Base-by-base conservation (phyloP, 2,888 invertebrate genomes). In the Dexiosoma caninum region DNA sequence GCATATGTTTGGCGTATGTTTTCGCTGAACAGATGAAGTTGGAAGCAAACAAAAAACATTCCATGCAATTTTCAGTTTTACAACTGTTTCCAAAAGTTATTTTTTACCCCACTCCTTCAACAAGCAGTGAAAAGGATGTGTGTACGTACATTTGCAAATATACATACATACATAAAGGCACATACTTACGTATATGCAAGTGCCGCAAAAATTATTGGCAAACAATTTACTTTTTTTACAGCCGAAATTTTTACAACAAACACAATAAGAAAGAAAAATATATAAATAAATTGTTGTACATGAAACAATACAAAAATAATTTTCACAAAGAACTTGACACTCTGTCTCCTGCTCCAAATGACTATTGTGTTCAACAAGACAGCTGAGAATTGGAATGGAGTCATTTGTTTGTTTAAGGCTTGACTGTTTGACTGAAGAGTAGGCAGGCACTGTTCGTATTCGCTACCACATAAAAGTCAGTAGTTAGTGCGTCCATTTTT, bases 241-340 rank as follows among this genome's bases (percentile, higher is more conserved):
- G 37, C 44, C 46, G 51, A 57, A 64, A 70, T 49, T 62, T 76
- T 76, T 69, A 49, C 59, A 69, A 64, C 64, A 77, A 77, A 70
- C 49, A 57, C 32, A 64, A 14, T 57, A 59, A 40, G 14, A 6
- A 6, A 51, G 42, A 40, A 19, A 74, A 16, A 32, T n/a, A n/a
- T n/a, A n/a, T n/a, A n/a, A 30, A 30, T 37, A 37, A 23, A 64
- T 23, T 60, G 55, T 55, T 53, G 27, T 27, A 79, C 70, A 75
- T 71, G 79, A 71, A 80, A 81, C 72, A 81, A 77, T 72, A 72
- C 59, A 53, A 70, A 81, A 81, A 81, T 78, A 81, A 81, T 78
- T 78, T 81, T 53, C 74, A 69, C 77, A 78, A 81, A 70, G 70
- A 77, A 72, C 69, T 81, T 75, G 72, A 78, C 72, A 78, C 60